Base-by-base conservation (phyloP, 2,113 vertebrate species). In the Lamprologus ornatipinnis region DNA sequence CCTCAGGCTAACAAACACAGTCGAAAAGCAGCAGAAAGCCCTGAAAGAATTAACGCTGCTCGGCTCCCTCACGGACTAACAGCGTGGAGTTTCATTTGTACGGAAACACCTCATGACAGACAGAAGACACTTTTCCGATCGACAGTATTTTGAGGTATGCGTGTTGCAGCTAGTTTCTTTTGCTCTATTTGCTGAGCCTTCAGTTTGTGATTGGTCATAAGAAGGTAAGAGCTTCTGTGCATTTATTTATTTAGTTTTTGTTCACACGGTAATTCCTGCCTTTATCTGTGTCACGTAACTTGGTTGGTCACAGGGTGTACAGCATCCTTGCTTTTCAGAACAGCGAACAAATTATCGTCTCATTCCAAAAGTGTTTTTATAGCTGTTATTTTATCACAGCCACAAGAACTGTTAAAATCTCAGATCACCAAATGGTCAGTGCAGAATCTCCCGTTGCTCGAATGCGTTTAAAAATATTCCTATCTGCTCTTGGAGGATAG, bases 1-100 rank as follows among this genome's bases (percentile, higher is more conserved):
- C 96, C 95, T 94, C 91, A 83, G 94, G 94, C 93, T 94, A 95
- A 91, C 91, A 91, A 95, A 95, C 93, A 95, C 86, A 91, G 88
- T 58, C 82, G 85, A 81, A 83, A 92, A 81, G 87, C 80, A 85
- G 85, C 53, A 15, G 65, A 83, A 85, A 85, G 80, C 87, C 89
- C 49, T 78, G 92, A 90, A 92, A 91, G 85, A 58, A 53, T 83
- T n/a, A 80, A 45, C 63, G 15, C 53, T 73, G 80, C 80, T 86
- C 82, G 11, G 87, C 85, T 87, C 40, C 51, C 82, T 83, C 82
- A 13, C 87, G 19, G 70, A 85, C 53, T 45, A n/a, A 81, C 88
- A 54, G 87, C 80, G 9, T 31, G 58, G 60, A 63, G 82, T 31
- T 68, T 7, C 55, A 37, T 63, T 80, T 83, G 54, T 35, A 73